A percentile compares a stretch with the other conserved stretches of the same genome.
These are phyloP conservation scores for Rutilus rutilus DNA, from an alignment of 2,113 vertebrate species.

Conservation along the genomic window DNA sequence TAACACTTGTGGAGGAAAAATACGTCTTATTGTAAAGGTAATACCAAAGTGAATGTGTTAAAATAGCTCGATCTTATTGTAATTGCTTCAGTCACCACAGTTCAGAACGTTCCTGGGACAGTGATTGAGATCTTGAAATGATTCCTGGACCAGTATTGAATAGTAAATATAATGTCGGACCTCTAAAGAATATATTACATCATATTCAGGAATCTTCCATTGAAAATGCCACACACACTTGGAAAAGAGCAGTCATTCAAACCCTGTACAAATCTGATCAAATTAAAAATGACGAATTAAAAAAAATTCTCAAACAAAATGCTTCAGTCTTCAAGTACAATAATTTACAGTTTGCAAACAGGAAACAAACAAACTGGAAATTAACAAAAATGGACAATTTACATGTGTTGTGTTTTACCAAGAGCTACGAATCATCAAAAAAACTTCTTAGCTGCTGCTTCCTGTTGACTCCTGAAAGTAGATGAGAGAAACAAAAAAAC, in stretches of 20 bases:
- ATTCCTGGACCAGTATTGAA: conserved; percentile 22
- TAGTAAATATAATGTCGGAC: conserved; percentile 50
- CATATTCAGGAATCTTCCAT: conserved; percentile 55
- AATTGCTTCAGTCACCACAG: conserved; percentile 56
- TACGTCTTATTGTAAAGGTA: neutral
- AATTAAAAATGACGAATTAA: conserved; percentile 70
- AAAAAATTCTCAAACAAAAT: conserved; percentile 58
- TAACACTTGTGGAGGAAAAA: conserved; percentile 42
- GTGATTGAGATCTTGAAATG: conserved; percentile 52
- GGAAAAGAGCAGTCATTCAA: conserved; percentile 63
- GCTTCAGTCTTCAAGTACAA: conserved; percentile 69
- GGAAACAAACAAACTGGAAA: conserved; percentile 55
- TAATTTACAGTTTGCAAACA: conserved; percentile 75
- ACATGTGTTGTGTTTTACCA: conserved; percentile 61
- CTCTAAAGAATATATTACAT: conserved; percentile 67
- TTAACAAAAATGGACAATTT: conserved; percentile 72
- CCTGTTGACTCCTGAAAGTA: conserved; percentile 88
- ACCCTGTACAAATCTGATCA: conserved; percentile 61
- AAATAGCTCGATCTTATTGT: neutral
- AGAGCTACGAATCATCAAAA: conserved; percentile 84
- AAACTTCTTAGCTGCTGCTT: conserved; percentile 99
- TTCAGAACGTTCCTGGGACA: conserved; percentile 54
- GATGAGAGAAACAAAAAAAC: neutral
- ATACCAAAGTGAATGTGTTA: neutral
- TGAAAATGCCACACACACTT: conserved; percentile 43